A percentile compares a stretch with the other conserved stretches of the same genome.
Evolutionary conservation across 2,888 invertebrate genomes (phyloP).

Genomic region (Zaprionus lineosus): DNA sequence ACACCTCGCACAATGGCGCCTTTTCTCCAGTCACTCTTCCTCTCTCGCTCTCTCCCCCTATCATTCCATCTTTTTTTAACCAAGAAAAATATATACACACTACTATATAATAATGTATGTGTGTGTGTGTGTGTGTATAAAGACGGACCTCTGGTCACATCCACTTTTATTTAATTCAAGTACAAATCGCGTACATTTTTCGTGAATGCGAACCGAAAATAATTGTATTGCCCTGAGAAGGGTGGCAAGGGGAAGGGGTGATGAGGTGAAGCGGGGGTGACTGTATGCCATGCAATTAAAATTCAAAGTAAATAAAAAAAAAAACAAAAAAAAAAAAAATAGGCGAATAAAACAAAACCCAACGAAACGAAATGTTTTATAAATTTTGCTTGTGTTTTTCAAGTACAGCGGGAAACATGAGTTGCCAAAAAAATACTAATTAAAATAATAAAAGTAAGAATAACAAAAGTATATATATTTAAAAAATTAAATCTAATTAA

Average conservation of each 20-base stretch:
- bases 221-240: constrained; percentile 58
- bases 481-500: too few relatives aligned
- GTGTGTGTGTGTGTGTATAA: too few relatives aligned
- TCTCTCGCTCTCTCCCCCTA: neutral
- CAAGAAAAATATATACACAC: too few relatives aligned
- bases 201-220: constrained; percentile 69
- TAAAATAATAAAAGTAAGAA: constrained; percentile 9
- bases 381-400: constrained; percentile 29
- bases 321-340: constrained; percentile 26
- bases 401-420: constrained; percentile 46
- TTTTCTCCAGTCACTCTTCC: too few relatives aligned
- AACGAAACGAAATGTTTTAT: constrained; percentile 13
- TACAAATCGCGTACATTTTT: constrained; percentile 60
- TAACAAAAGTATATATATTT: neutral
- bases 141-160: too few relatives aligned
- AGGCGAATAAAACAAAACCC: neutral
- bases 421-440: constrained; percentile 34
- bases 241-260: too few relatives aligned
- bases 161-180: constrained; percentile 55
- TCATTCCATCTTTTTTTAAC: neutral
- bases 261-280: too few relatives aligned
- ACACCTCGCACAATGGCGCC: constrained; percentile 32
- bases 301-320: constrained; percentile 42
- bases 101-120: too few relatives aligned
- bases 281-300: constrained; percentile 37